These are phyloP conservation scores for Mormyrops boulengeri DNA, from an alignment of 2,797 vertebrate species.

Conservation along the genomic window DNA sequence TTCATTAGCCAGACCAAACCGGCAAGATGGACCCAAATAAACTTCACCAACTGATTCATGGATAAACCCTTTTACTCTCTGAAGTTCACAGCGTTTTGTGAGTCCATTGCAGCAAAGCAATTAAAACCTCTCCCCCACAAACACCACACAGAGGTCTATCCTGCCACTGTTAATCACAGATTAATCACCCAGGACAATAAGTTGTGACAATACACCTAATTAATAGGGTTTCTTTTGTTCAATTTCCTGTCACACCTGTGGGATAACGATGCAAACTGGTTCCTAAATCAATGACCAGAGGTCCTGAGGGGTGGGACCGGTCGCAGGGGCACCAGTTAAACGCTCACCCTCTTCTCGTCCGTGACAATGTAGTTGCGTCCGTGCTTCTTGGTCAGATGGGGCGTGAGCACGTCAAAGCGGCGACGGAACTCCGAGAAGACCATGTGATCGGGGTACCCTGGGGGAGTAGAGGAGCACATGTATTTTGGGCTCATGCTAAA, in stretches of 20 bases:
- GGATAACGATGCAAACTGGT: neutral
- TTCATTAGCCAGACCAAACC: neutral
- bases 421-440: slow-evolving; percentile 92
- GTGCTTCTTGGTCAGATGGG: slow-evolving; percentile 89
- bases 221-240: slow-evolving; percentile 35
- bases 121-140: neutral
- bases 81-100: neutral
- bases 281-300: slow-evolving; percentile 53
- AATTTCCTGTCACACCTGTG: slow-evolving; percentile 27
- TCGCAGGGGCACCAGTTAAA: neutral
- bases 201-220: slow-evolving; percentile 30
- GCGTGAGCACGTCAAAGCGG: slow-evolving; percentile 85
- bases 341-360: slow-evolving; percentile 83
- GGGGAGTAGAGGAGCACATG: neutral
- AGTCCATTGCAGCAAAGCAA: neutral
- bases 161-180: neutral
- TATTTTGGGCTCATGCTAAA: neutral
- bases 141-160: neutral
- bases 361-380: slow-evolving; percentile 88
- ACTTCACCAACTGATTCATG: neutral
- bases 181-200: slow-evolving; percentile 22
- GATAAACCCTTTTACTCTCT: neutral
- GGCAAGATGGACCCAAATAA: neutral
- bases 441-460: slow-evolving; percentile 95
- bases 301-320: slow-evolving; percentile 2